phyloP scores from a whole-genome alignment of 2,888 invertebrate genomes.

The Loripinus fragilis region DNA sequence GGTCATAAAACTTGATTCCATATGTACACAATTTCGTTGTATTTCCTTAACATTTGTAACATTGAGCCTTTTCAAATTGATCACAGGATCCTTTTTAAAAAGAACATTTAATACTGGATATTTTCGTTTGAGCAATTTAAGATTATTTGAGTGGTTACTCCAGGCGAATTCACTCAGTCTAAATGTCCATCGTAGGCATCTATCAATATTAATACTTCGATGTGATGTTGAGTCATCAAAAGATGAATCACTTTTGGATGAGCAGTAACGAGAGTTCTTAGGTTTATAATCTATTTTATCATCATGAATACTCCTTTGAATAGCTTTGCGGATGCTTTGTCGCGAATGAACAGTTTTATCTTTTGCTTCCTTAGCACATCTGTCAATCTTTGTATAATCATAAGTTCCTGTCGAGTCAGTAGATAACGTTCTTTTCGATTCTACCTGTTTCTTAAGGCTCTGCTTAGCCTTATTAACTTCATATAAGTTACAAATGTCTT shows the following conservation, averaged over 20 bases:
- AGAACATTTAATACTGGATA: constrained; percentile 14
- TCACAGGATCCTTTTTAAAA: constrained; percentile 1
- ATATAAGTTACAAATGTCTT: neutral
- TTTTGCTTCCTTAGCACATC: too few species aligned
- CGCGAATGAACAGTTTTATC: too few species aligned
- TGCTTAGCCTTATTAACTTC: neutral
- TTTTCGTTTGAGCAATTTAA: constrained; percentile 9
- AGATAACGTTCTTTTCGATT: neutral
- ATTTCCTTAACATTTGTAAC: neutral
- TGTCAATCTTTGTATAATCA: too few species aligned
- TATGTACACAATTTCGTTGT: neutral
- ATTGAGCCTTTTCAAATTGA: neutral
- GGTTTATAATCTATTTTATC: too few species aligned
- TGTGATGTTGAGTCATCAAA: neutral
- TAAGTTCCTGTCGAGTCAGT: neutral
- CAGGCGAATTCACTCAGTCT: neutral
- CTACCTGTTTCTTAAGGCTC: neutral
- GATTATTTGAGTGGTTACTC: neutral
- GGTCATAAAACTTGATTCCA: neutral
- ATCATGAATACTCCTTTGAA: too few species aligned
- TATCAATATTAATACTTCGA: neutral
- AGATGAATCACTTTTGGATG: too few species aligned
- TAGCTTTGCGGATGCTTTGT: neutral
- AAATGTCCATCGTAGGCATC: constrained; percentile 1
- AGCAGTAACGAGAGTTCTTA: too few species aligned